These are phyloP conservation scores for Sceloporus undulatus DNA, from an alignment of 2,113 vertebrate species.

Conservation along the genomic window DNA sequence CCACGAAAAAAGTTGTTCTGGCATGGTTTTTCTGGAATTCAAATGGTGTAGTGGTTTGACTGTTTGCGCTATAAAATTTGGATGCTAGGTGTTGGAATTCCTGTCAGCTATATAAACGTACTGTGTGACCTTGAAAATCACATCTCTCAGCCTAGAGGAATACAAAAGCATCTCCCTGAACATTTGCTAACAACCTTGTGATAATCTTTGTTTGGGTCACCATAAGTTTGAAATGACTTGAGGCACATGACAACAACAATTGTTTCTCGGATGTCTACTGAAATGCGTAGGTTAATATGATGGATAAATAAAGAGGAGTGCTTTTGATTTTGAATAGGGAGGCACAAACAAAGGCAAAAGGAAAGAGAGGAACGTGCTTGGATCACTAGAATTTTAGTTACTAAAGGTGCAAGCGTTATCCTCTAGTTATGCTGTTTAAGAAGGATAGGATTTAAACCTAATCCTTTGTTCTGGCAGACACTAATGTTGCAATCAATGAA, in stretches of 20 bases:
- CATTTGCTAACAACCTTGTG: too few relatives aligned
- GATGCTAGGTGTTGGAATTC: too few relatives aligned
- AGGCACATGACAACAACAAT: not conserved
- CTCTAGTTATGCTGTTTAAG: not conserved
- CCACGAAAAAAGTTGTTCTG: too few relatives aligned
- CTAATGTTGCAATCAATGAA: not conserved
- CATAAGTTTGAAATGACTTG: too few relatives aligned
- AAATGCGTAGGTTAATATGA: slow-evolving; percentile 3
- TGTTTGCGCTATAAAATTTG: too few relatives aligned
- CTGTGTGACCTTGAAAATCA: too few relatives aligned
- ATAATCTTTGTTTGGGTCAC: too few relatives aligned
- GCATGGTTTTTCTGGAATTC: too few relatives aligned
- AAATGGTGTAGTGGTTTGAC: too few relatives aligned
- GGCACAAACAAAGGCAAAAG: not conserved
- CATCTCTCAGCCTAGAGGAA: too few relatives aligned
- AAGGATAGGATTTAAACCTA: not conserved
- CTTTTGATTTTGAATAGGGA: slow-evolving; percentile 1
- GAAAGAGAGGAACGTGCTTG: not conserved
- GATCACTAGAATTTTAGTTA: slow-evolving; percentile 9
- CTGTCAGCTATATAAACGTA: too few relatives aligned
- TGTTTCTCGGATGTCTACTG: slow-evolving; percentile 21
- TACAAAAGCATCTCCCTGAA: too few relatives aligned
- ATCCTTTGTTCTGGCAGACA: not conserved
- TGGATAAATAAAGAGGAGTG: not conserved
- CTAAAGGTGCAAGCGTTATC: not conserved